Evolutionary conservation across 2,113 vertebrate genomes (phyloP).

Genomic region (Osmerus eperlanus): DNA sequence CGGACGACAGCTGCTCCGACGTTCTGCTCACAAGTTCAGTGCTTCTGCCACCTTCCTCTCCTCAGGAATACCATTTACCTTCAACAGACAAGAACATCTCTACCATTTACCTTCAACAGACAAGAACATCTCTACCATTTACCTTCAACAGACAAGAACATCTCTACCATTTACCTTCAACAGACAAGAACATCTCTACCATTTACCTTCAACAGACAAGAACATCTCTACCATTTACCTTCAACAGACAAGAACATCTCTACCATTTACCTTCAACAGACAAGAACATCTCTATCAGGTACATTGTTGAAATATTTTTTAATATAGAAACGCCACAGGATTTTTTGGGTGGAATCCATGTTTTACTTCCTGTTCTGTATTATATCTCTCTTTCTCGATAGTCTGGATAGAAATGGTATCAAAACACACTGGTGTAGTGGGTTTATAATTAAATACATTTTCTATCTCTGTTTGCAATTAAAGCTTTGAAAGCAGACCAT

Average conservation of each 20-base stretch:
- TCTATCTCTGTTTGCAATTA: no score
- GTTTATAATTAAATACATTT: not conserved
- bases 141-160: constrained; percentile 67
- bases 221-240: constrained; percentile 79
- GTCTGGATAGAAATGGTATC: not conserved
- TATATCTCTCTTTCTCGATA: not conserved
- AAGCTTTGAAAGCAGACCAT: not conserved
- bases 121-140: not conserved
- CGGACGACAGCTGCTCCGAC: not conserved
- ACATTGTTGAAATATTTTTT: not conserved
- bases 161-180: constrained; percentile 72
- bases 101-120: constrained; percentile 72
- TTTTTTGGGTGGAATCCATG: no score
- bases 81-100: constrained; percentile 37
- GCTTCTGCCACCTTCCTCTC: constrained; percentile 95
- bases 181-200: constrained; percentile 49
- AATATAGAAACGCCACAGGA: no score
- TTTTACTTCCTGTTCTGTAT: not conserved
- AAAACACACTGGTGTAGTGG: not conserved
- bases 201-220: constrained; percentile 33
- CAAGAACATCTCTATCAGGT: not conserved
- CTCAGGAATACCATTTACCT: constrained; percentile 96
- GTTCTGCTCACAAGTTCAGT: constrained; percentile 80
- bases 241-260: constrained; percentile 37
- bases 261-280: constrained; percentile 72